phyloP scores from a whole-genome alignment of 2,888 invertebrate genomes.

The Diogma glabrata region DNA sequence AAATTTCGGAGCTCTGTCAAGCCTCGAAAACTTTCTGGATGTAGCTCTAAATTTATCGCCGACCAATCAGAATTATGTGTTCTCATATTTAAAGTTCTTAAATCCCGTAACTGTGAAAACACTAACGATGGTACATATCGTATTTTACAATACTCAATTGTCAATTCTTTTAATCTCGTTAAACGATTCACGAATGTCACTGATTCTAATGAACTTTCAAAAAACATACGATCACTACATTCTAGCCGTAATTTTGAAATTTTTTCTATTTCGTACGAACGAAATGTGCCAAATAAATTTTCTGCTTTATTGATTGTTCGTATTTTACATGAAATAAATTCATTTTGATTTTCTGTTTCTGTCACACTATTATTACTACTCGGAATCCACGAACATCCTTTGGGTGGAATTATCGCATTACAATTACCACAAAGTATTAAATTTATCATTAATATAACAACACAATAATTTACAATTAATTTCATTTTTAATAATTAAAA shows the following conservation, averaged over 20 bases:
- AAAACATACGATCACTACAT: conserved; percentile 63
- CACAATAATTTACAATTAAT: no score
- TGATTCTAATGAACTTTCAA: conserved; percentile 54
- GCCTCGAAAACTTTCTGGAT: conserved; percentile 57
- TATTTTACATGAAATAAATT: conserved; percentile 8
- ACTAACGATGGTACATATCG: conserved; percentile 58
- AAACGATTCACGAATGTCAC: conserved; percentile 47
- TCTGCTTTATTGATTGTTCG: conserved; percentile 10
- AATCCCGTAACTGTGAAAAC: conserved; percentile 51
- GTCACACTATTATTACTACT: neutral
- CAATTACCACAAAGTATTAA: no score
- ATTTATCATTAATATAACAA: no score
- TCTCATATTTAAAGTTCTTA: conserved; percentile 53
- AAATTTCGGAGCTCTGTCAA: conserved; percentile 53
- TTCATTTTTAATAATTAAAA: no score
- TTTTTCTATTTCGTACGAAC: conserved; percentile 9
- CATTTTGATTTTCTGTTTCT: conserved; percentile 3
- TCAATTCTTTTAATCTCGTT: conserved; percentile 62
- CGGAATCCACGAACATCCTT: conserved; percentile 3
- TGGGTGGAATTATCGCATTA: neutral
- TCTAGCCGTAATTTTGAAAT: conserved; percentile 46
- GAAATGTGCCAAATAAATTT: conserved; percentile 1
- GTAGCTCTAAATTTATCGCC: conserved; percentile 62
- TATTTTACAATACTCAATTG: conserved; percentile 68
- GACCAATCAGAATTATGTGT: conserved; percentile 76